Evolutionary conservation across 2,113 vertebrate species (phyloP).

Genomic region (Mirounga angustirostris): DNA sequence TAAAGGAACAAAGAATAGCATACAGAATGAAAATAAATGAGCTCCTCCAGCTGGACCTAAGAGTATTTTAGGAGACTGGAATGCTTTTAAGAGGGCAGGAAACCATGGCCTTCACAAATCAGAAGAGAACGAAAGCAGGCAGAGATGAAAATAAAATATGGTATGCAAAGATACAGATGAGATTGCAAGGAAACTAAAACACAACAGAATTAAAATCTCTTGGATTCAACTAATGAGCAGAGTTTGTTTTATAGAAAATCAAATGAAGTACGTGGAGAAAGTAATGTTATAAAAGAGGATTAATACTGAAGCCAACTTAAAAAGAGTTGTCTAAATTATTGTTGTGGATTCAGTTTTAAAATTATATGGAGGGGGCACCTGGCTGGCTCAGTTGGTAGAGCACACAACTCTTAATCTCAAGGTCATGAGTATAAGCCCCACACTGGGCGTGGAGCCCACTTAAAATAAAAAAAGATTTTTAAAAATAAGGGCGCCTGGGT

Average conservation of each 20-base stretch:
- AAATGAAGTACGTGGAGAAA: background rate
- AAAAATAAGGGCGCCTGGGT: background rate
- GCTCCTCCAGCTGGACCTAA: background rate
- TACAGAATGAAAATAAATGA: background rate
- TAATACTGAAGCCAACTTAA: slow-evolving; percentile 21
- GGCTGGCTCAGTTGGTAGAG: background rate
- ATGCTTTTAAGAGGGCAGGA: background rate
- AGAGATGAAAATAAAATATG: background rate
- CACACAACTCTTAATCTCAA: too few relatives aligned
- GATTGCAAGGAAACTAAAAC: background rate
- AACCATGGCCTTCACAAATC: background rate
- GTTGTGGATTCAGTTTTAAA: slow-evolving; percentile 10
- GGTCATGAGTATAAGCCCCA: background rate
- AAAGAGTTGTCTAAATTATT: background rate
- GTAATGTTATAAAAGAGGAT: background rate
- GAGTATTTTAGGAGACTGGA: background rate
- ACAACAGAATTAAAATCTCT: slow-evolving; percentile 44
- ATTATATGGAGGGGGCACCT: background rate
- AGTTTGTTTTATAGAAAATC: background rate
- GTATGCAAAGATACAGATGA: background rate
- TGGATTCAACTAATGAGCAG: background rate
- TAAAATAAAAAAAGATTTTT: background rate
- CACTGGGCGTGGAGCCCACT: background rate
- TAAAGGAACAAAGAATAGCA: background rate
- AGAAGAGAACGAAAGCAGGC: background rate